A percentile compares a stretch with the other conserved stretches of the same genome.
Evolutionary conservation across 1,140 invertebrate species (phyloP).

Genomic region (Micrasema minimum): DNA sequence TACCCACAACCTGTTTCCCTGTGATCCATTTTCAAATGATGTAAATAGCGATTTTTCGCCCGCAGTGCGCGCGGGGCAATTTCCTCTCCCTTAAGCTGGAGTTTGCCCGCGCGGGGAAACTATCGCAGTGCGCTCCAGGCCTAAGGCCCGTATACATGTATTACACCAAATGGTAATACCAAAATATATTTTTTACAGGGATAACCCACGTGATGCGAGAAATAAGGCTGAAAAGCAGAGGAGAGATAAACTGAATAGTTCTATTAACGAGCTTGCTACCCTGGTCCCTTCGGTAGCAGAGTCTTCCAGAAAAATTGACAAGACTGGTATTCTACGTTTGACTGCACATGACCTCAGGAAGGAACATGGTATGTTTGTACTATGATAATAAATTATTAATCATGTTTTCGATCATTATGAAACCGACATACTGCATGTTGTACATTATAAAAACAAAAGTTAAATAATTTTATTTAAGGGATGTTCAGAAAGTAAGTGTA

Average conservation of each 20-base stretch:
- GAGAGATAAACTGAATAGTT: constrained; percentile 88
- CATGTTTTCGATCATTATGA: not conserved
- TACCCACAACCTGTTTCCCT: no score
- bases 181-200: constrained; percentile 65
- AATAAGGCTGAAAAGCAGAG: constrained; percentile 90
- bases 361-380: constrained; percentile 64
- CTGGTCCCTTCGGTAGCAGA: constrained; percentile 85
- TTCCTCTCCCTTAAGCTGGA: no score
- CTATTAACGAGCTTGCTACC: constrained; percentile 82
- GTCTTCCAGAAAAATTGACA: constrained; percentile 85
- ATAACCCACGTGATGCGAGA: constrained; percentile 77
- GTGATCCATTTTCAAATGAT: no score
- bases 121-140: no score
- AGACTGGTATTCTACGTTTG: constrained; percentile 87
- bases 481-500: no score
- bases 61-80: no score
- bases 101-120: no score
- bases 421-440: not conserved
- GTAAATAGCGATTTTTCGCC: no score
- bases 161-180: no score
- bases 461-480: not conserved
- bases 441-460: not conserved
- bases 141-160: no score
- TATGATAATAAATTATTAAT: no score
- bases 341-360: constrained; percentile 79